Base-by-base conservation (phyloP, 2,797 vertebrate genomes). In the Melanotaenia trifasciata region DNA sequence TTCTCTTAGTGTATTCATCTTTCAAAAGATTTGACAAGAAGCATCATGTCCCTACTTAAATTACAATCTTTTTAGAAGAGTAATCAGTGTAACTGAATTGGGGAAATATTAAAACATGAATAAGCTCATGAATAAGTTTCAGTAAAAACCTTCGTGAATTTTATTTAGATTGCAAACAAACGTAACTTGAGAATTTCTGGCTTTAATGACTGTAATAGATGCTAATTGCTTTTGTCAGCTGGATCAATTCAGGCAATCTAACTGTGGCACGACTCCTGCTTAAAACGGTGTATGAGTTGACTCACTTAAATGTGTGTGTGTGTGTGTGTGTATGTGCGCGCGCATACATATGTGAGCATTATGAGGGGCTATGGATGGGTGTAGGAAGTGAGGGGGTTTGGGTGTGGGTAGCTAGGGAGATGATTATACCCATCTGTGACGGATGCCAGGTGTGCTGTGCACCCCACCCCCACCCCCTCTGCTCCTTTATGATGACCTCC, bases 381-480 rank as follows among this genome's bases (percentile, higher is more conserved):
- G 79, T 74, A 74, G 70, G 73, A 67, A 13, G 43, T 28, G 24
- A 30, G 0, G 24, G 74, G 76, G 76, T 65, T 71, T 66, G 73
- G 82, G 73, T 66, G 65, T 61, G 84, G 79, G 84, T 87, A 80
- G 90, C 72, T 79, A 87, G 88, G 86, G 87, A 91, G 91, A 93
- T 94, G 91, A 94, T 94, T 94, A 90, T 92, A 89, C 93, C 93
- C 94, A 95, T 94, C 93, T 95, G 91, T 94, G 93, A 90, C 66
- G 74, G 89, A 92, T 93, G 91, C 93, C 94, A 94, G 94, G 94
- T 94, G 93, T 94, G 93, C 87, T 83, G 24, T 79, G 66, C 74
- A 64, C 75, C 84, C 24, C 58, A 58, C 60, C 75, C 84, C 28
- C 58, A 57, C 63, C 43, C 64, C 70, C 33, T 72, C 64, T 80